Conservation (phyloP, 2,113 vertebrate species). For the Zosterops pallidus region DNA sequence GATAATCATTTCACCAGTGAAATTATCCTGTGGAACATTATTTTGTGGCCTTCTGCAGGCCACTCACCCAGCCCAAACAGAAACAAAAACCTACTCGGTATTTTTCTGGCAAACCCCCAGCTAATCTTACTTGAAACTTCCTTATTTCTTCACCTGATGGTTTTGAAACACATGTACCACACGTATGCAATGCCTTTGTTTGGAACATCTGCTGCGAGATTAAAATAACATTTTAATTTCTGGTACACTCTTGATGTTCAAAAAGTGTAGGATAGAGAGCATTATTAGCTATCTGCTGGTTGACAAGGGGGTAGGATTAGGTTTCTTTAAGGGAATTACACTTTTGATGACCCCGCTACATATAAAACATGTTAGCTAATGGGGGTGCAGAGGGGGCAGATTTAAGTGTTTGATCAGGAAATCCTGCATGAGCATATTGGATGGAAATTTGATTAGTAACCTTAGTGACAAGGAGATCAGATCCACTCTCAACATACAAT, state of each 20-base stretch:
- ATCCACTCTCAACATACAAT: slow-evolving; percentile 83
- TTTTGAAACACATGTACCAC: not conserved
- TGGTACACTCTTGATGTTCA: slow-evolving; percentile 68
- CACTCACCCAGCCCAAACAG: not conserved
- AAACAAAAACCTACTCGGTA: not conserved
- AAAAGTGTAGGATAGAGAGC: slow-evolving; percentile 62
- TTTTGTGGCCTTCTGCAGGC: not conserved
- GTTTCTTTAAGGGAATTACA: slow-evolving; percentile 90
- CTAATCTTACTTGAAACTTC: not conserved
- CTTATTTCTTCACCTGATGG: slow-evolving; percentile 54
- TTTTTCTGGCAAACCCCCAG: not conserved
- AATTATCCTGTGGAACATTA: not conserved
- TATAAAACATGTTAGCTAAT: slow-evolving; percentile 96
- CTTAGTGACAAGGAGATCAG: slow-evolving; percentile 88
- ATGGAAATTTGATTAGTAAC: slow-evolving; percentile 97
- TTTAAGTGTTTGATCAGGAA: slow-evolving; percentile 90
- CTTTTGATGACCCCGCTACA: slow-evolving; percentile 88
- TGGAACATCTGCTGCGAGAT: slow-evolving; percentile 63
- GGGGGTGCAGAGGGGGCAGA: slow-evolving; percentile 80
- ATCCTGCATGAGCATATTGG: slow-evolving; percentile 85
- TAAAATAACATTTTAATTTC: slow-evolving; percentile 71
- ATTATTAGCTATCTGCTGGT: slow-evolving; percentile 76
- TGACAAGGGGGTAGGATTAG: slow-evolving; percentile 86
- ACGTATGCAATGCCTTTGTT: slow-evolving; percentile 35
- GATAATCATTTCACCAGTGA: accelerated